These are phyloP conservation scores for Alauda arvensis DNA, from an alignment of 2,797 vertebrate species.

Conservation along the genomic window DNA sequence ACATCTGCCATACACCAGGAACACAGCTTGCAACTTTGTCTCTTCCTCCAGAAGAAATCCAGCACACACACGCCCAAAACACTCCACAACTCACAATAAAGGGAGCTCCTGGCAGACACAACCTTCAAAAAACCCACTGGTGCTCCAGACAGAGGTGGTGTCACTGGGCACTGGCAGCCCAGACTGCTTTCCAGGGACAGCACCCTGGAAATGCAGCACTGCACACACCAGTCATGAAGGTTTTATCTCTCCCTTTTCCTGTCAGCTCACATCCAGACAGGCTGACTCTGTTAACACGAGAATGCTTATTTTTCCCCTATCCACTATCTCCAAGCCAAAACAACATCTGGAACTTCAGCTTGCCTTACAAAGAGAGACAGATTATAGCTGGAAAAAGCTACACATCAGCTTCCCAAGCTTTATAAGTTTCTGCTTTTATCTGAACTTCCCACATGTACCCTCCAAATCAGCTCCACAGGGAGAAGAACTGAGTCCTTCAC, in stretches of 20 bases:
- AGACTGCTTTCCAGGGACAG: conserved; percentile 42
- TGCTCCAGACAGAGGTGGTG: neutral
- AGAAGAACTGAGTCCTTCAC: neutral
- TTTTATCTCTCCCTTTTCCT: conserved; percentile 73
- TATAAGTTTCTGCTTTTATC: neutral
- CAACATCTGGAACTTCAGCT: conserved; percentile 73
- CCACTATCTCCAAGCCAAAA: conserved; percentile 71
- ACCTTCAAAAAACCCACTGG: neutral
- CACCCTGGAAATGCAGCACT: conserved; percentile 49
- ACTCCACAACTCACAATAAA: neutral
- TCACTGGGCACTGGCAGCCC: conserved; percentile 15
- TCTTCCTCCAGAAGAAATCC: neutral
- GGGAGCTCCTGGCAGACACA: fast-evolving
- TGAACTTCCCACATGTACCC: neutral
- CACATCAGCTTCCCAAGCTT: conserved; percentile 5
- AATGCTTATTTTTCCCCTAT: conserved; percentile 51
- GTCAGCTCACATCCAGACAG: conserved; percentile 67
- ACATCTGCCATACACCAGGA: neutral
- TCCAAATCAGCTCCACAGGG: neutral
- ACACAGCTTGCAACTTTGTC: neutral
- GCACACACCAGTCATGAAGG: conserved; percentile 53
- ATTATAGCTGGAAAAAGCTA: conserved; percentile 50
- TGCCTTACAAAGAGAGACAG: conserved; percentile 45
- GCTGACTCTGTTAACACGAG: conserved; percentile 70
- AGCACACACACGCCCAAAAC: neutral